These are phyloP conservation scores for Caenorhabditis doughertyi DNA, from an alignment of 2,888 invertebrate genomes.

Conservation along the genomic window DNA sequence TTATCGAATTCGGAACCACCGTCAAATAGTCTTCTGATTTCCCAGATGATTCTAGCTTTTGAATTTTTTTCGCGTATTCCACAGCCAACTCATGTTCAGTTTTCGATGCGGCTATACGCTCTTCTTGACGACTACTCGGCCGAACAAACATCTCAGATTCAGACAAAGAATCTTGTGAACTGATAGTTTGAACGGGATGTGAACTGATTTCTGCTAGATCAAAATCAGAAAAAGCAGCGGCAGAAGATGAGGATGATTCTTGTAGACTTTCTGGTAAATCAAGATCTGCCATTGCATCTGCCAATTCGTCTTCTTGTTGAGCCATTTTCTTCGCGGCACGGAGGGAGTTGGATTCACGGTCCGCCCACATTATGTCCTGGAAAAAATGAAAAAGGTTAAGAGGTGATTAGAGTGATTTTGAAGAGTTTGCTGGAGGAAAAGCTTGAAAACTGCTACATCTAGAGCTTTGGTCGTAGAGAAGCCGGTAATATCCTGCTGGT, in stretches of 20 bases:
- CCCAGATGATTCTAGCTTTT: slow-evolving; percentile 25
- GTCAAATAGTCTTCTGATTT: slow-evolving; percentile 87
- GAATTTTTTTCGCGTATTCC: slow-evolving; percentile 41
- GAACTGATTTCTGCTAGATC: slow-evolving; percentile 29
- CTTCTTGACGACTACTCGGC: slow-evolving; percentile 15
- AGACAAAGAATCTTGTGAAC: background rate
- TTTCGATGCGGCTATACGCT: background rate
- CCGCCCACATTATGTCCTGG: slow-evolving; percentile 62
- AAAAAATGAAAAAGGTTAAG: background rate
- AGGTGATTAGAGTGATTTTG: background rate
- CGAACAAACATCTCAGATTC: slow-evolving; percentile 30
- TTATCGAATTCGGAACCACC: slow-evolving; percentile 92
- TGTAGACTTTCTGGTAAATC: slow-evolving; percentile 17
- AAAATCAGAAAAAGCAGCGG: background rate
- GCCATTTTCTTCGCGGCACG: slow-evolving; percentile 61
- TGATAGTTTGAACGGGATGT: background rate
- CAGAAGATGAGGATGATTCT: slow-evolving; percentile 7
- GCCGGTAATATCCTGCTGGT: no score
- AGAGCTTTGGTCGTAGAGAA: no score
- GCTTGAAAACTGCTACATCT: no score
- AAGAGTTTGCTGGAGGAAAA: no score
- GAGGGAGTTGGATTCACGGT: slow-evolving; percentile 69
- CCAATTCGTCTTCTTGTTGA: slow-evolving; percentile 34
- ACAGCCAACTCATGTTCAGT: slow-evolving; percentile 16
- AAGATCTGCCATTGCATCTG: slow-evolving; percentile 14